A percentile compares a stretch with the other conserved stretches of the same genome.
phyloP scores from a whole-genome alignment of 2,888 invertebrate genomes.

The Hirudinaria manillensis region DNA sequence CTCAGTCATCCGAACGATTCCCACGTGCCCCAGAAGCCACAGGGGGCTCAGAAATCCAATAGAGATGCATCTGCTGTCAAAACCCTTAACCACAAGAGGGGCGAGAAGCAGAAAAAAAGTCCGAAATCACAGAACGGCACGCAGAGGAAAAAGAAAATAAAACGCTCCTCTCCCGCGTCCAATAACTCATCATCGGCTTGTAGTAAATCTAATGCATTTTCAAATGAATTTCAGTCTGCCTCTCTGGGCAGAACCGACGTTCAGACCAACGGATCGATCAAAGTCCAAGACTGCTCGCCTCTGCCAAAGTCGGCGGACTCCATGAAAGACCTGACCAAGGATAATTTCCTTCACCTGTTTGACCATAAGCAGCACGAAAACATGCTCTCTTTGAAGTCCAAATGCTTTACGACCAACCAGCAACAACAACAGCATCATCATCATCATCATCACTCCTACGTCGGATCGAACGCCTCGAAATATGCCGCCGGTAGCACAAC shows the following conservation, averaged over 20 bases:
- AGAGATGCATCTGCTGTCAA: background rate
- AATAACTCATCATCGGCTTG: background rate
- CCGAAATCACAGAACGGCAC: background rate
- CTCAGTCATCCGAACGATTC: background rate
- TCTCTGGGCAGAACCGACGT: background rate
- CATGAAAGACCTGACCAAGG: no score
- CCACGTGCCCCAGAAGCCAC: background rate
- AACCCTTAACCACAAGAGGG: background rate
- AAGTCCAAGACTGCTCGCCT: background rate
- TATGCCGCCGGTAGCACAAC: no score
- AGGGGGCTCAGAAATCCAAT: background rate
- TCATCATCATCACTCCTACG: background rate
- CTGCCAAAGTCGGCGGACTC: no score
- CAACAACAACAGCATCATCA: no score
- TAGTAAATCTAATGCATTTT: slow-evolving; percentile 7
- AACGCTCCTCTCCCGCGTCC: slow-evolving; percentile 4
- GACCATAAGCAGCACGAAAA: no score
- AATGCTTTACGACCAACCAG: no score
- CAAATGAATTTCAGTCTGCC: background rate
- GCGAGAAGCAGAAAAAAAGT: background rate
- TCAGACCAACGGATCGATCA: background rate
- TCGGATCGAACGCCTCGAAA: background rate
- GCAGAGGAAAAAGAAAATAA: background rate
- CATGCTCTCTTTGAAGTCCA: no score
- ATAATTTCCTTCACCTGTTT: no score